A percentile compares a stretch with the other conserved stretches of the same genome.
Conservation (phyloP, 2,797 vertebrate genomes). For the Scarus forsteni region DNA sequence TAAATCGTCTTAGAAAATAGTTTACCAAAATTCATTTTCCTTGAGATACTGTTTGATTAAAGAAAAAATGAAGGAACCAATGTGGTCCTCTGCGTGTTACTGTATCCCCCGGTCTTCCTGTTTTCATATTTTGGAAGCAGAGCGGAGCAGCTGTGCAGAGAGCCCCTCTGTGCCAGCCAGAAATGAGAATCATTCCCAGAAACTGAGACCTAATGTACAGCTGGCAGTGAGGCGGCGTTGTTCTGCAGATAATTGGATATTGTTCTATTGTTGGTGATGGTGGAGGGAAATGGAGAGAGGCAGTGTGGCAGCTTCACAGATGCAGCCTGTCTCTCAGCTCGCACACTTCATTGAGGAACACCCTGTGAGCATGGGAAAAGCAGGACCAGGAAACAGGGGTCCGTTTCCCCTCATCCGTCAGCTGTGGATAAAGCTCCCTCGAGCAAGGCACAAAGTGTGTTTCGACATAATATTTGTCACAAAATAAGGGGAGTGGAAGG, state of each 20-base stretch:
- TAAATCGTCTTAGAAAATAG: too few species aligned
- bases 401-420: constrained; percentile 6
- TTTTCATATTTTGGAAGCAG: constrained; percentile 16
- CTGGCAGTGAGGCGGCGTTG: constrained; percentile 50
- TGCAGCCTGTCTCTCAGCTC: constrained; percentile 33
- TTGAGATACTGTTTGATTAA: not conserved
- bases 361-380: constrained; percentile 9
- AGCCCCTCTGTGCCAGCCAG: constrained; percentile 39
- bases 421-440: not conserved
- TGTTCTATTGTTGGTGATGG: constrained; percentile 62
- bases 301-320: constrained; percentile 41
- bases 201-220: constrained; percentile 61
- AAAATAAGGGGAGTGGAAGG: not conserved
- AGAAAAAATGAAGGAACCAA: not conserved
- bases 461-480: not conserved
- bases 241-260: constrained; percentile 66
- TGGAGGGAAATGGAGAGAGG: constrained; percentile 39
- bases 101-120: constrained; percentile 17
- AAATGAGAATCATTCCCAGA: constrained; percentile 63
- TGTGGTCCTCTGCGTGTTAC: not conserved
- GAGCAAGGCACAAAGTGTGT: constrained; percentile 4
- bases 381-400: constrained; percentile 25
- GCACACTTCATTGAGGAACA: constrained; percentile 31
- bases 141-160: constrained; percentile 60
- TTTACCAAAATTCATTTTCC: too few species aligned